Evolutionary conservation across 2,888 invertebrate species (phyloP), one percentile per base, ranked within the genome.

Genomic region (Aplocera efformata): DNA sequence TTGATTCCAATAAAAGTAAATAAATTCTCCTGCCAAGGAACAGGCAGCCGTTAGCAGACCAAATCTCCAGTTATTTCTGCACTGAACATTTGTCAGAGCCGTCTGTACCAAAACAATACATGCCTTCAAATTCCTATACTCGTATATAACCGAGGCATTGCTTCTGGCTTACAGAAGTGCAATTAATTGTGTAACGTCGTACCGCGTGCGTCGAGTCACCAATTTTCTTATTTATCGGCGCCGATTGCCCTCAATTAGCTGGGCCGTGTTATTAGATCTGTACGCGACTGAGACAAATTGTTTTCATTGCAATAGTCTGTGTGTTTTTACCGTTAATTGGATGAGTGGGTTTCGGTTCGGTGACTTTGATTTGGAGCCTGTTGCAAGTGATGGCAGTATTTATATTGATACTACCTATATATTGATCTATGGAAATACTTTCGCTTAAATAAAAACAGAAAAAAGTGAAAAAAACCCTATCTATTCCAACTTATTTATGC

Each of bases 221-320:
- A 74, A 73, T 75, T 71, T 76, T 71, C 79, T 79, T 79, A 81
- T 81, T 81, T 81, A 81, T 80, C 72, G 79, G 62, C 56, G 64
- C 69, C 65, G 64, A 75, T 78, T 76, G 67, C 63, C 67, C 58
- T 45, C 73, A 72, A 79, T 79, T 80, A 79, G 64, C 53, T 48
- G 65, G 54, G 59, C 61, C 54, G 46, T 60, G 63, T 73, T 72
- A 77, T 73, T 73, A 71, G 66, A 65, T 56, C 70, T 74, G 61
- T 52, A 43, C 53, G 50, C 52, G 73, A 75, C 67, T 48, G 35
- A 51, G 66, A 73, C 50, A 58, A 70, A 75, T 72, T 49, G 56
- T 51, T 56, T 52, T 38, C 60, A 60, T 67, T 70, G 63, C 53
- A 68, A 64, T 61, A 28, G 17, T 31, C 17, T 13, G 13, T 17